Conservation (phyloP, 2,888 invertebrate genomes). For the Rhagium mordax region DNA sequence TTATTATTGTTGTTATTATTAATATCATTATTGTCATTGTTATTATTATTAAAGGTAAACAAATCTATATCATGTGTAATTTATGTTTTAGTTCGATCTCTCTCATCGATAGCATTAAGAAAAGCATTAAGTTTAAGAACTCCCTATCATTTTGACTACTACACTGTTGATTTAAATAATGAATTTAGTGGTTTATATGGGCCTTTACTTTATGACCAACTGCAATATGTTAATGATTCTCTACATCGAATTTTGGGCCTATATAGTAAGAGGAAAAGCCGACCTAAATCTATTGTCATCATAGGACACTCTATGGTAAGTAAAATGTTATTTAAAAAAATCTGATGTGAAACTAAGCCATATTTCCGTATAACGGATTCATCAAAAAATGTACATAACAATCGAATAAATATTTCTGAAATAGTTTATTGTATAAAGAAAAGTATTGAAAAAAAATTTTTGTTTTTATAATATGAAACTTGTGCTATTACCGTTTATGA, state of each 20-base stretch:
- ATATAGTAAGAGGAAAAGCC: conserved; percentile 71
- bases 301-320: conserved; percentile 97
- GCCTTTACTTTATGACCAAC: conserved; percentile 84
- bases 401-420: too few species aligned
- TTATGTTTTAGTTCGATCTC: conserved; percentile 79
- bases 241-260: conserved; percentile 82
- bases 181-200: conserved; percentile 92
- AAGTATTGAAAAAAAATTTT: too few species aligned
- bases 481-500: too few species aligned
- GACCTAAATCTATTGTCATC: conserved; percentile 79
- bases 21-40: too few species aligned
- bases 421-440: too few species aligned
- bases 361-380: too few species aligned
- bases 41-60: too few species aligned
- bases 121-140: conserved; percentile 82
- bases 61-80: too few species aligned
- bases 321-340: conserved; percentile 24
- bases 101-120: conserved; percentile 92
- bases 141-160: conserved; percentile 91
- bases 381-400: too few species aligned
- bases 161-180: conserved; percentile 91
- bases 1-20: too few species aligned
- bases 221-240: conserved; percentile 79
- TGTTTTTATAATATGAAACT: too few species aligned
- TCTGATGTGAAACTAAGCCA: too few species aligned